phyloP scores from a whole-genome alignment of 1,140 invertebrate species.

The Paraescarpia echinospica region DNA sequence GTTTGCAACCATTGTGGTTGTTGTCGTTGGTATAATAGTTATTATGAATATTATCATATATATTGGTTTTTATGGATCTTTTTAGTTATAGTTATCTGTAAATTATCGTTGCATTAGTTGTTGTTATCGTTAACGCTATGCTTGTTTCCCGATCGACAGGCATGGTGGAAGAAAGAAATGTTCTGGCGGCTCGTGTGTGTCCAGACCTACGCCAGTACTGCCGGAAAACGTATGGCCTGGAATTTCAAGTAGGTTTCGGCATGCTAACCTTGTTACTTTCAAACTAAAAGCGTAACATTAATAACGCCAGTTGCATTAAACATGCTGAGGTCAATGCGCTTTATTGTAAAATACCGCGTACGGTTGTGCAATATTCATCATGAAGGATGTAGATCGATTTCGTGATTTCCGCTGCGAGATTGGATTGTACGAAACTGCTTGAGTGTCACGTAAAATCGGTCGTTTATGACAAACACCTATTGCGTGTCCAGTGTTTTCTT shows the following conservation, averaged over 20 bases:
- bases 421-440: not conserved
- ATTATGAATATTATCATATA: too few species aligned
- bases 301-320: not conserved
- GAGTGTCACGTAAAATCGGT: not conserved
- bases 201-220: constrained; percentile 96
- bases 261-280: not conserved
- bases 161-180: constrained; percentile 95
- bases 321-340: not conserved
- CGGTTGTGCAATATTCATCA: not conserved
- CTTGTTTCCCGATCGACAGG: constrained; percentile 64
- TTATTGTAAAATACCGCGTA: not conserved
- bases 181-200: constrained; percentile 96
- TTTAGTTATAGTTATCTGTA: not conserved
- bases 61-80: not conserved
- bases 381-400: not conserved
- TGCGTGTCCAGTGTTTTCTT: not conserved
- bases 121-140: not conserved
- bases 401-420: not conserved
- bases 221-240: constrained; percentile 93
- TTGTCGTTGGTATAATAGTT: not conserved
- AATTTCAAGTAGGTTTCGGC: constrained; percentile 80
- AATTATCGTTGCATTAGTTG: not conserved
- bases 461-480: not conserved
- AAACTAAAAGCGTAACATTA: not conserved
- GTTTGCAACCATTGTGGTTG: not conserved